Base-by-base conservation (phyloP, 2,113 vertebrate species). In the Beaufortia kweichowensis region DNA sequence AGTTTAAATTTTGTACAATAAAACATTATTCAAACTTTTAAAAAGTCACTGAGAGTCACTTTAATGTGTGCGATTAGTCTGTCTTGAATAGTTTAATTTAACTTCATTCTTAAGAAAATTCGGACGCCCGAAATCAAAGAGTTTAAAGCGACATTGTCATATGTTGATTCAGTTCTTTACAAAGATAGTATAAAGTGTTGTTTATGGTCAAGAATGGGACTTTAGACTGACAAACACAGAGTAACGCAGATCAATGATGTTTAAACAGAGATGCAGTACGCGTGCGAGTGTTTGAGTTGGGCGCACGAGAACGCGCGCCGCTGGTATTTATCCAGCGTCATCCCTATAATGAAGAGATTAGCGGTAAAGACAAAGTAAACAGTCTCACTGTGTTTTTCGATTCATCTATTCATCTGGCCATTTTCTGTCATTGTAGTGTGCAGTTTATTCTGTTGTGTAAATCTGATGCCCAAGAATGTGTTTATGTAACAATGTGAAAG, bases 1-100 rank as follows among this genome's bases (percentile, higher is more conserved):
- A 84, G 87, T 60, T 10, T 12, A 6, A 53, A 1, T 77, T n/a
- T 3, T 74, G 14, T 9, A 33, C 19, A 63, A 41, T 31, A 11
- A 39, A 3, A 57, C 23, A 21, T 3, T 12, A 12, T 3, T 23
- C 3, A 12, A 48, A 23, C 6, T 31, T 19, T 21, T 9, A 33
- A 33, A 21, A 60, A 39, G 60, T 64, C 11, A 56, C 19, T 35
- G 26, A 21, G 53, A 39, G 60, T 64, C 11, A 56, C 19, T 35
- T 17, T 4, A 46, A 5, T 14, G 11, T 14, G 11, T 14, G 4
- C 3, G 15, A 5, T 15, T 17, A 1, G 3, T 12, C 15, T 17
- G 3, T 17, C 2, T 17, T 14, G 12, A 46, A 46, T 15, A 48
- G 43, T 48, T 48, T 19, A 48, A 19, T 10, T 10, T 11, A 39